Evolutionary conservation across 2,888 invertebrate genomes (phyloP).

Genomic region (Pinctada fucata): DNA sequence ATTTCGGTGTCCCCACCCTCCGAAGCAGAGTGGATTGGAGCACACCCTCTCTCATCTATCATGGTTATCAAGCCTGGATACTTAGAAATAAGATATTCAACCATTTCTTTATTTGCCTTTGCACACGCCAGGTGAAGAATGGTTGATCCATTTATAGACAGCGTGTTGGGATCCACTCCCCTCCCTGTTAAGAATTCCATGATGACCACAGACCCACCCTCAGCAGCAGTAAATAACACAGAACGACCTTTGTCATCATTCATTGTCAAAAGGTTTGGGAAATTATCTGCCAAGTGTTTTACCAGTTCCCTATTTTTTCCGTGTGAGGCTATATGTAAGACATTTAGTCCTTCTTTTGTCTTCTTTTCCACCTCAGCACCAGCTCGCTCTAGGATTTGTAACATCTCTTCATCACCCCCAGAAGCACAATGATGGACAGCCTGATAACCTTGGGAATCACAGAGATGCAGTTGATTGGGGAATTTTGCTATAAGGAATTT

Average conservation of each 20-base stretch:
- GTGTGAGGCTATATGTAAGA: slow-evolving; percentile 7
- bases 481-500: neutral
- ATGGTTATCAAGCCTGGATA: neutral
- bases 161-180: neutral
- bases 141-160: neutral
- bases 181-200: neutral
- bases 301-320: neutral
- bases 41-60: neutral
- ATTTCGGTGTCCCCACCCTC: neutral
- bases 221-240: neutral
- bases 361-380: slow-evolving; percentile 1
- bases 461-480: neutral
- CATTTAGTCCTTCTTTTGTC: slow-evolving; percentile 16
- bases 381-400: slow-evolving; percentile 8
- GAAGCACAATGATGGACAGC: slow-evolving; percentile 7
- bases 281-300: neutral
- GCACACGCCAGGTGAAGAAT: neutral
- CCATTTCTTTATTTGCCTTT: neutral
- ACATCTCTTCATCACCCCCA: neutral
- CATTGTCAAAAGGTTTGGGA: neutral
- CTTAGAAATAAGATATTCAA: neutral
- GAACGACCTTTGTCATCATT: neutral
- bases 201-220: neutral
- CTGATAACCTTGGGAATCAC: neutral
- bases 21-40: neutral